These are phyloP conservation scores for Anthrax anthrax DNA, from an alignment of 2,888 invertebrate species.

Conservation along the genomic window DNA sequence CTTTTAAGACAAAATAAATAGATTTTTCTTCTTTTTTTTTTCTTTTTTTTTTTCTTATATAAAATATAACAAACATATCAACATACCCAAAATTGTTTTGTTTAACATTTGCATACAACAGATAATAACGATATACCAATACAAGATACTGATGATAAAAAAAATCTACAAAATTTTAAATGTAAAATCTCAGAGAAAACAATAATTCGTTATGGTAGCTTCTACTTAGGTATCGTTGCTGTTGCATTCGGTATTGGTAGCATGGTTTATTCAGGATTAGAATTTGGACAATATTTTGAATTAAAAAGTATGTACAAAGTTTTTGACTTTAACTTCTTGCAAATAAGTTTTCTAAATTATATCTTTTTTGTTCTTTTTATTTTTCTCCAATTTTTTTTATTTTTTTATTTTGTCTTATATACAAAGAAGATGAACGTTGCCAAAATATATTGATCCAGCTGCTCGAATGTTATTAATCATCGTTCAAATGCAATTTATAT, in stretches of 20 bases:
- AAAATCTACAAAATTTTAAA: not conserved
- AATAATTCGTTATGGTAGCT: conserved; percentile 51
- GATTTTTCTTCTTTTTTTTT: no score
- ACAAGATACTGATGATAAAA: not conserved
- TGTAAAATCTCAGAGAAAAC: conserved; percentile 3
- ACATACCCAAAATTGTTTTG: no score
- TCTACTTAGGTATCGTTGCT: conserved; percentile 64
- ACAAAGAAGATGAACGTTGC: conserved; percentile 38
- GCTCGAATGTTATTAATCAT: conserved; percentile 64
- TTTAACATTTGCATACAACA: not conserved
- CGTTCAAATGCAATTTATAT: conserved; percentile 78
- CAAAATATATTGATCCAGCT: conserved; percentile 48
- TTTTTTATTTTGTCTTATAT: not conserved
- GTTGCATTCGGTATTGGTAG: conserved; percentile 44
- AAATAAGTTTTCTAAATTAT: not conserved
- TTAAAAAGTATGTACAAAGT: conserved; percentile 27
- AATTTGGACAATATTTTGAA: conserved; percentile 54
- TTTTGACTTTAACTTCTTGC: no score
- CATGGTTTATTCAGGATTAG: conserved; percentile 48
- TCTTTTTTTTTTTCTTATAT: no score
- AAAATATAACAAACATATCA: no score
- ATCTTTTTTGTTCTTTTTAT: not conserved
- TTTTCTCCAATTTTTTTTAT: not conserved
- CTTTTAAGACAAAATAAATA: no score
- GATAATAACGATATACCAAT: not conserved